These are phyloP conservation scores for Oreochromis niloticus DNA, from an alignment of 2,113 vertebrate species.

Conservation along the genomic window DNA sequence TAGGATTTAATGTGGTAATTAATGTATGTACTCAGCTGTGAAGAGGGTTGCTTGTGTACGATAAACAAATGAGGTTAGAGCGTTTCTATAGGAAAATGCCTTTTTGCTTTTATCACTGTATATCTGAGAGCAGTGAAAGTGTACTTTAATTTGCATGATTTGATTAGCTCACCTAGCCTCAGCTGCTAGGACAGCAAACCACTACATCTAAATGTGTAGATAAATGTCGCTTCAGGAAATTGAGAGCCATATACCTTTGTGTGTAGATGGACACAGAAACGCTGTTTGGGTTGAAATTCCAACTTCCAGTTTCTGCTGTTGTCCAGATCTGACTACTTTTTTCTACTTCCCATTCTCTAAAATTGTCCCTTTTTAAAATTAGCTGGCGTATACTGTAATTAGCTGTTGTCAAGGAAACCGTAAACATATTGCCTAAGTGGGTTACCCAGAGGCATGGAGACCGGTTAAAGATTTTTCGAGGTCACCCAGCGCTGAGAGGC, in stretches of 20 bases:
- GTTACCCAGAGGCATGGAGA: conserved; percentile 29
- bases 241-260: neutral
- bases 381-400: neutral
- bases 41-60: neutral
- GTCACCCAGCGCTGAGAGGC: conserved; percentile 42
- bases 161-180: neutral
- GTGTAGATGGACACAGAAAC: neutral
- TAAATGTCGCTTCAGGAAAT: neutral
- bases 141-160: neutral
- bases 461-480: conserved; percentile 20
- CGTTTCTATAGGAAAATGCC: neutral
- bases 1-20: neutral
- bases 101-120: neutral
- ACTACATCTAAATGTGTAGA: neutral
- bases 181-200: neutral
- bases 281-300: neutral
- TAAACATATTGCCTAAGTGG: conserved; percentile 45
- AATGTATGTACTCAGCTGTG: neutral
- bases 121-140: neutral
- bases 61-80: neutral
- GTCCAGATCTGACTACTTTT: neutral
- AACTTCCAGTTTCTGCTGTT: neutral
- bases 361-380: neutral
- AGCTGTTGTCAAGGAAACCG: neutral
- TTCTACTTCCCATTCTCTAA: neutral